Evolutionary conservation across 1,140 invertebrate genomes (phyloP).

Genomic region (Drosophila jambulina): DNA sequence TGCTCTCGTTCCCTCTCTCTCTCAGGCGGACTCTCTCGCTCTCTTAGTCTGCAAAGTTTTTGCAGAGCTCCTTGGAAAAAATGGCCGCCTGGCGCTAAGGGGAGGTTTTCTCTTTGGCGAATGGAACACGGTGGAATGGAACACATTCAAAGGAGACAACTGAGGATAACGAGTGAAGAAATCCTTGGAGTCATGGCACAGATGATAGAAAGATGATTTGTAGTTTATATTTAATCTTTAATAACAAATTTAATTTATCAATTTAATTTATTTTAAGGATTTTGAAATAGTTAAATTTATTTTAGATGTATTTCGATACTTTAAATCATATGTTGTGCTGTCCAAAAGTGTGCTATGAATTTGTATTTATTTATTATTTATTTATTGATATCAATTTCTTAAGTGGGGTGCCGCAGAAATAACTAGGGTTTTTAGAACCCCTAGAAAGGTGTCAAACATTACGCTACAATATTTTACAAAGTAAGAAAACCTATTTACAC

Average conservation of each 20-base stretch:
- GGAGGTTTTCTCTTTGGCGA: constrained; percentile 49
- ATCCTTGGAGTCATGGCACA: neutral
- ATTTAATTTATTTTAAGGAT: too few species aligned
- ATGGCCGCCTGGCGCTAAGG: constrained; percentile 68
- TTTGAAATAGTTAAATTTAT: too few species aligned
- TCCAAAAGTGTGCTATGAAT: neutral
- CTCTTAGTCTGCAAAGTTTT: constrained; percentile 66
- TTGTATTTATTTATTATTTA: too few species aligned
- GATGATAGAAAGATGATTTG: neutral
- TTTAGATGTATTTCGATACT: neutral
- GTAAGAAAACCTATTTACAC: too few species aligned
- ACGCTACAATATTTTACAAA: neutral
- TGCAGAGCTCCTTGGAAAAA: constrained; percentile 66
- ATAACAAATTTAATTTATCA: neutral
- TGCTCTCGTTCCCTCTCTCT: constrained; percentile 20
- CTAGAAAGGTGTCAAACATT: neutral
- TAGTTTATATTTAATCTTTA: neutral
- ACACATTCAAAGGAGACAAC: constrained; percentile 17
- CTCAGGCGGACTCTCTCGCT: constrained; percentile 14
- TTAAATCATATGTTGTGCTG: neutral
- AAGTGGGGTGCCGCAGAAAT: too few species aligned
- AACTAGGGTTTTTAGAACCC: neutral
- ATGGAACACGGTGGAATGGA: constrained; percentile 55
- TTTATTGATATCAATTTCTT: too few species aligned
- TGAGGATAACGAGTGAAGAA: neutral